Evolutionary conservation across 1,140 invertebrate species (phyloP).

Genomic region (Saccostrea echinata): DNA sequence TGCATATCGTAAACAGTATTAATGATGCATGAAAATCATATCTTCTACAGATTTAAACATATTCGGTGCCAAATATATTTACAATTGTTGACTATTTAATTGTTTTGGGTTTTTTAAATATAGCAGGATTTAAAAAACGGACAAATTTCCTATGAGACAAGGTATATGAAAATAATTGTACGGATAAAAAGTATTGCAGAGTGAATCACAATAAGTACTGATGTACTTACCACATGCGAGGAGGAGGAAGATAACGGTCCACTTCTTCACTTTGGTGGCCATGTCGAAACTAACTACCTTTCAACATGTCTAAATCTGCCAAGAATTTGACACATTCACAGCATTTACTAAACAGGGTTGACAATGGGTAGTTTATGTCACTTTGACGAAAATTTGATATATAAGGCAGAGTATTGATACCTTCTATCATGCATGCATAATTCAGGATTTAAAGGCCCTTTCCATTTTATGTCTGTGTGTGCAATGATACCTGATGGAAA

Average conservation of each 20-base stretch:
- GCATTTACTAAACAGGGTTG: not conserved
- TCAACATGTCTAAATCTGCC: not conserved
- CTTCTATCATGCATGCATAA: slow-evolving; percentile 3
- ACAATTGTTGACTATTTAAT: too few species aligned
- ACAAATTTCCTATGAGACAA: too few species aligned
- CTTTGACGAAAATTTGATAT: not conserved
- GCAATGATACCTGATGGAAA: not conserved
- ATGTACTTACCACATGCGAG: not conserved
- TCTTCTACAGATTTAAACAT: too few species aligned
- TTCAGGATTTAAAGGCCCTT: not conserved
- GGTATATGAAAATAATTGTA: too few species aligned
- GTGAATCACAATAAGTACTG: not conserved
- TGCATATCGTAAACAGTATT: too few species aligned
- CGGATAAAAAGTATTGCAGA: too few species aligned
- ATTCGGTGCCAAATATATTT: too few species aligned
- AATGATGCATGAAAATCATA: too few species aligned
- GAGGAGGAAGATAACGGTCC: not conserved
- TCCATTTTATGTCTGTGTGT: not conserved
- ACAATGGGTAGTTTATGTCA: not conserved
- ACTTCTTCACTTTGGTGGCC: not conserved
- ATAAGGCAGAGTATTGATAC: not conserved
- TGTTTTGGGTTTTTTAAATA: too few species aligned
- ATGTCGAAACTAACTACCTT: not conserved
- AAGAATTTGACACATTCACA: not conserved
- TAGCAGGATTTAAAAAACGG: too few species aligned